Base-by-base conservation (phyloP, 2,888 invertebrate species). In the Drosophila hamatofila region DNA sequence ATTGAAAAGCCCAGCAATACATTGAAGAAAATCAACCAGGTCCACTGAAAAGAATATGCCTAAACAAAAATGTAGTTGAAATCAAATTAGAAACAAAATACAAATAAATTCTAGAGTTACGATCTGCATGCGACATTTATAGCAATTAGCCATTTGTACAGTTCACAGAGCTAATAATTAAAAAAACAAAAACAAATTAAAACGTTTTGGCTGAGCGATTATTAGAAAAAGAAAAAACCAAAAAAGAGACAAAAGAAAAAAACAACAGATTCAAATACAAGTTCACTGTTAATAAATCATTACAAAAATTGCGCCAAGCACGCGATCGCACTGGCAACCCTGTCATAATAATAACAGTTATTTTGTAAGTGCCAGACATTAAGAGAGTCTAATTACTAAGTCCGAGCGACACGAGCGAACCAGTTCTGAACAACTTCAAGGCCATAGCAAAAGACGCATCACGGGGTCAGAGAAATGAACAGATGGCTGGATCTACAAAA, bases 201-300 rank as follows among this genome's bases (percentile, higher is more conserved):
- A 78, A 44, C 18, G 78, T 77, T 78, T 74, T 55, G 55, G 54
- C 46, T 57, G 35, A 74, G 74, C 44, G 49, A 70, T 25, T 35
- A 60, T 51, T 39, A 14, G 14, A 8, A 56, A 65, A 52, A 57
- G 41, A 42, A 21, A 42, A 41, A 42, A 39, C 6, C 39, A 39
- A 16, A n/a, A 37, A 37, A 66, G 30, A 49, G 61, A 63, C 23
- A 60, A 21, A 57, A 58, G 23, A 54, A 59, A 61, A 57, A 18
- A 49, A 55, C 27, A 57, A 25, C 25, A 9, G 23, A 67, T 64
- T 54, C n/a, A 52, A 44, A 60, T 60, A 41, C 49, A 88, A 82
- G 74, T 81, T 86, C 89, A 88, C 59, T 88, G 86, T 86, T 88
- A 89, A 89, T 80, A 85, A 70, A 74, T 72, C 79, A 82, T 81